Evolutionary conservation across 2,888 invertebrate species (phyloP), one percentile per base, ranked within the genome.

Genomic region (Drosophila imparisetae): DNA sequence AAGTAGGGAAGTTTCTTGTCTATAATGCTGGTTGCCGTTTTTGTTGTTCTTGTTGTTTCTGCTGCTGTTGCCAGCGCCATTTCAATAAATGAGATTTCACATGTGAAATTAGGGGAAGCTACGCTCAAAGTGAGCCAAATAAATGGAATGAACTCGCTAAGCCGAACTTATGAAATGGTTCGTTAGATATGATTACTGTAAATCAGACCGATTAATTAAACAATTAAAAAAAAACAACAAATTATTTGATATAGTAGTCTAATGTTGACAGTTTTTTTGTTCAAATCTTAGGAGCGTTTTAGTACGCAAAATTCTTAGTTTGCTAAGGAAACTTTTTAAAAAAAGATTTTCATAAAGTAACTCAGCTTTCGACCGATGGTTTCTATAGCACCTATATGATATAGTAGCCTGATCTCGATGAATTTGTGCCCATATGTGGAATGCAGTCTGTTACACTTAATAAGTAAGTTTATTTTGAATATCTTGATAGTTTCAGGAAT

Each of bases 1-100:
- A 7, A 5, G 36, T 55, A 53, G 75, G 65, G 61, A 75, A 62
- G 52, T 68, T 63, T 45, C 59, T 63, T 69, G 52, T 61, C 61
- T 68, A 64, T 38, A 61, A 48, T 58, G 72, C 54, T 30, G 48
- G 52, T 54, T 38, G 36, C 45, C 2, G 15, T 49, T n/a, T 27
- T 59, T 27, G 45, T 55, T 50, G 30, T 40, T 21, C 24, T 60
- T 34, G 15, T 45, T 53, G 30, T 15, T 15, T 29, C 13, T n/a
- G 18, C 38, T n/a, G 8, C 45, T 8, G 45, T 45, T 45, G 45
- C 45, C 0, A 24, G 30, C 29, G 55, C 36, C 55, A 66, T 70
- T 70, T 54, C 58, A 42, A 55, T 49, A 77, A 79, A 80, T 61
- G 66, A 11, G 71, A 75, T 80, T 77, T 75, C 36, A 53, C 42